Base-by-base conservation (phyloP, 2,113 vertebrate genomes). In the Corythaixoides concolor region DNA sequence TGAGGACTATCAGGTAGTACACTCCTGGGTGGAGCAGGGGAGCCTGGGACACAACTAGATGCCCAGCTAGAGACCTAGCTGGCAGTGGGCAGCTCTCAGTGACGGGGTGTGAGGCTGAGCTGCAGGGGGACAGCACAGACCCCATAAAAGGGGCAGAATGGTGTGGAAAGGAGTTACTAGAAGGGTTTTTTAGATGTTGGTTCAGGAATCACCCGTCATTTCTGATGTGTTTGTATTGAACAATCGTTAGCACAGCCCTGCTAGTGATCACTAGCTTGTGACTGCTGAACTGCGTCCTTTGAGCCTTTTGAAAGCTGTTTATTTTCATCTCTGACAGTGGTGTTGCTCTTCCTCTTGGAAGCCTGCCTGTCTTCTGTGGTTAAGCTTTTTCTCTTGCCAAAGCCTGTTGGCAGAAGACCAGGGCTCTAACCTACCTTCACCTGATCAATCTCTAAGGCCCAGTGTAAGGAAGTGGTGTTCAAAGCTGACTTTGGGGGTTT, bases 51-150 rank as follows among this genome's bases (percentile, higher is more conserved):
- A 49, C 17, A 49, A 9, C 21, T 3, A 9, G 32, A 24, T 15
- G 18, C 21, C 14, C 33, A 41, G 49, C 2, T 7, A 19, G 60
- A 76, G 43, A 35, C 19, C 27, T 19, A 33, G 27, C 37, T 18
- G n/a, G 20, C 39, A 45, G 22, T 2, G 39, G 24, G 28, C 21
- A 23, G 58, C 14, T 7, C n/a, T 58, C 15, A 5, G 30, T 11
- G n/a, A n/a, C 33, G 18, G 21, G 0, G 3, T 15, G 55, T 33
- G 30, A 47, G n/a, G 39, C 35, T 78, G 35, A 56, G 39, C 9
- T 0, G 0, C 11, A n/a, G 12, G 6, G 21, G 17, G 6, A 18
- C 7, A 24, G 37, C 7, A 20, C 11, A 20, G 53, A 33, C 23
- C 3, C 12, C 8, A 6, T 0, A 1, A 17, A 49, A 53, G 62